Percentiles rank a stretch among this genome's conserved stretches.
Evolutionary conservation across 2,888 invertebrate species (phyloP).

Genomic region (Molorchus minor): DNA sequence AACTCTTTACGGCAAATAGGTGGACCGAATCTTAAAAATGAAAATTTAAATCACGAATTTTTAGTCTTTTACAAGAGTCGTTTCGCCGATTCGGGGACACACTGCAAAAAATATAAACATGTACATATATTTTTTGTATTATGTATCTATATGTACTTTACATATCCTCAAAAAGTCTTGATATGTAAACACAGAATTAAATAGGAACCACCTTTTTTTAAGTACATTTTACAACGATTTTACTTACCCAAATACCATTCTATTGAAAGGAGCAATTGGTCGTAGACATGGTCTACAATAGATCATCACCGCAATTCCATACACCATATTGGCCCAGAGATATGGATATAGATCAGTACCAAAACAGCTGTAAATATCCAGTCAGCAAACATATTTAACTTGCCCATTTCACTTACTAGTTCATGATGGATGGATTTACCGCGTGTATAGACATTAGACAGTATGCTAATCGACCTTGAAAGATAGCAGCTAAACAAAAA

Average conservation of each 20-base stretch:
- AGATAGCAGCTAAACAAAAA: constrained; percentile 48
- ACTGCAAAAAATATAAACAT: too few relatives aligned
- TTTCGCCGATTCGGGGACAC: too few relatives aligned
- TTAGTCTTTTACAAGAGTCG: too few relatives aligned
- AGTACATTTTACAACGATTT: too few relatives aligned
- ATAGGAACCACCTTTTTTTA: too few relatives aligned
- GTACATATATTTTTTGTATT: too few relatives aligned
- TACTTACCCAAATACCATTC: constrained; percentile 42
- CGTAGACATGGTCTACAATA: constrained; percentile 42
- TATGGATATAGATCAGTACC: constrained; percentile 36
- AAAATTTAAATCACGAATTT: too few relatives aligned
- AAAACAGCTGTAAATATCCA: constrained; percentile 25
- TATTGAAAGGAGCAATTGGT: constrained; percentile 36
- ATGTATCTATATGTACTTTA: too few relatives aligned
- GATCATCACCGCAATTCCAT: constrained; percentile 46
- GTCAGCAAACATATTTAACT: constrained; percentile 1
- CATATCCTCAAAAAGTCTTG: too few relatives aligned
- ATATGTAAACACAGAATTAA: too few relatives aligned
- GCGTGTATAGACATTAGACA: constrained; percentile 58
- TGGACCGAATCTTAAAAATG: too few relatives aligned
- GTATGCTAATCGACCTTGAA: constrained; percentile 58
- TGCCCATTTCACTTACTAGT: constrained; percentile 43
- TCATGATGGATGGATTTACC: constrained; percentile 51
- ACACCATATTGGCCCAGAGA: constrained; percentile 47
- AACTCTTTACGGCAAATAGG: too few relatives aligned